A percentile compares a stretch with the other conserved stretches of the same genome.
Conservation (phyloP, 2,797 vertebrate genomes). For the Pipistrellus pipistrellus region DNA sequence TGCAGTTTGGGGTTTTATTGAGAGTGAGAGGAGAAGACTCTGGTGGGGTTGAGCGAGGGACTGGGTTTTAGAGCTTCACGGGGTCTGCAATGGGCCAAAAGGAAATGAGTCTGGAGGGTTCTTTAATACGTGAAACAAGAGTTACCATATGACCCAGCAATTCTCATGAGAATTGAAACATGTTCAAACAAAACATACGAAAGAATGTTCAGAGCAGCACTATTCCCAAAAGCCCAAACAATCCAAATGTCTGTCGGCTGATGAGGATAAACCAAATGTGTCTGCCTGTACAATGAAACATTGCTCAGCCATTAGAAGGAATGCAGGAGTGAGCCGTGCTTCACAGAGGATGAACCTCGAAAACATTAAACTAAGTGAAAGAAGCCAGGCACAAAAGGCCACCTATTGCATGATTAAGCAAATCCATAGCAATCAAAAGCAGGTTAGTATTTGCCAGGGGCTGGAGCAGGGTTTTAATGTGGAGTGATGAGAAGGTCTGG, state of each 20-base stretch:
- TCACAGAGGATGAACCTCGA: not conserved
- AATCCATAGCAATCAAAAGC: not conserved
- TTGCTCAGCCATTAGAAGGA: not conserved
- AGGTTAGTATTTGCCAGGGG: not conserved
- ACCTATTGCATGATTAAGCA: not conserved
- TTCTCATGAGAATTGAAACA: constrained; percentile 45
- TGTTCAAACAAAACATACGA: not conserved
- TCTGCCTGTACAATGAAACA: not conserved
- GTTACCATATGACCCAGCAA: not conserved
- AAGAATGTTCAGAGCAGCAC: not conserved
- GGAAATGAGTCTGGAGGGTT: not conserved
- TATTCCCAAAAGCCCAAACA: not conserved
- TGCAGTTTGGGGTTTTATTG: not conserved
- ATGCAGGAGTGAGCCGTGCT: not conserved
- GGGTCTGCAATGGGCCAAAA: not conserved
- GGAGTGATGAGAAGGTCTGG: not conserved
- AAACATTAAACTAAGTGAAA: not conserved
- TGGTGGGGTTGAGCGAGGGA: not conserved
- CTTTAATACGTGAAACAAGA: not conserved
- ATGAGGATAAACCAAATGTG: not conserved
- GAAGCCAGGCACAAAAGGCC: not conserved
- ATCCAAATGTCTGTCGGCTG: not conserved
- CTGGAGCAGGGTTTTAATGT: not conserved
- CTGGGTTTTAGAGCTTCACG: not conserved
- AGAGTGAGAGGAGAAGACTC: not conserved